These are phyloP conservation scores for Trichopria drosophilae DNA, from an alignment of 2,888 invertebrate species.

Conservation along the genomic window DNA sequence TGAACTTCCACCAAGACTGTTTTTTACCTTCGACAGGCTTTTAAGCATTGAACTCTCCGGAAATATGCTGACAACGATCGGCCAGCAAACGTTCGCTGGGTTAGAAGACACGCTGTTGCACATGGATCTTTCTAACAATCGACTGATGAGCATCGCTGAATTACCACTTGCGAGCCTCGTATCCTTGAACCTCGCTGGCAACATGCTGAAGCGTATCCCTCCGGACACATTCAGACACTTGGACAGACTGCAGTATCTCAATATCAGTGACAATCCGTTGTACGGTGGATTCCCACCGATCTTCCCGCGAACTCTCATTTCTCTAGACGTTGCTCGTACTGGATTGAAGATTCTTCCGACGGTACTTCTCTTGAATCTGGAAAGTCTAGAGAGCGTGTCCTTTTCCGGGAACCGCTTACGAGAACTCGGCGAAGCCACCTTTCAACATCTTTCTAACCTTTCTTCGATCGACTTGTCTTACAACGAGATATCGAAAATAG, in stretches of 20 bases:
- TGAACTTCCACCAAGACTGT: conserved; percentile 79
- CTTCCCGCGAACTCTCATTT: conserved; percentile 60
- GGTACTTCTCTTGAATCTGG: conserved; percentile 71
- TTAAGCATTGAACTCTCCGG: conserved; percentile 76
- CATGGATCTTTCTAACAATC: conserved; percentile 75
- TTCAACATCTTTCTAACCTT: conserved; percentile 76
- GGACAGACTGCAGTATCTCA: conserved; percentile 70
- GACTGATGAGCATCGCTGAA: conserved; percentile 69
- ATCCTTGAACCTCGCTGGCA: conserved; percentile 77
- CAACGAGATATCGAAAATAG: conserved; percentile 76
- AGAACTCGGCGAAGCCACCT: conserved; percentile 77
- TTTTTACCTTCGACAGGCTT: conserved; percentile 76
- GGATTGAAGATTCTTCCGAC: conserved; percentile 74
- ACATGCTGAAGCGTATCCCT: conserved; percentile 74
- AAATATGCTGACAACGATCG: conserved; percentile 73
- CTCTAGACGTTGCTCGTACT: conserved; percentile 75
- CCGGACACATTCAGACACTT: conserved; percentile 70
- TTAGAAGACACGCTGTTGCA: conserved; percentile 73
- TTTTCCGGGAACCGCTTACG: conserved; percentile 72
- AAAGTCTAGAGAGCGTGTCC: conserved; percentile 69
- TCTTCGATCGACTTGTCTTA: conserved; percentile 75
- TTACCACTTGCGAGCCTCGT: conserved; percentile 68
- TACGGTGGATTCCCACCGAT: conserved; percentile 71
- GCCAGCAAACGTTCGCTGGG: conserved; percentile 75
- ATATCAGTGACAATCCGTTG: conserved; percentile 75